These are phyloP conservation scores for Xestoiulus laeticollis DNA, from an alignment of 2,888 invertebrate genomes.

Conservation along the genomic window DNA sequence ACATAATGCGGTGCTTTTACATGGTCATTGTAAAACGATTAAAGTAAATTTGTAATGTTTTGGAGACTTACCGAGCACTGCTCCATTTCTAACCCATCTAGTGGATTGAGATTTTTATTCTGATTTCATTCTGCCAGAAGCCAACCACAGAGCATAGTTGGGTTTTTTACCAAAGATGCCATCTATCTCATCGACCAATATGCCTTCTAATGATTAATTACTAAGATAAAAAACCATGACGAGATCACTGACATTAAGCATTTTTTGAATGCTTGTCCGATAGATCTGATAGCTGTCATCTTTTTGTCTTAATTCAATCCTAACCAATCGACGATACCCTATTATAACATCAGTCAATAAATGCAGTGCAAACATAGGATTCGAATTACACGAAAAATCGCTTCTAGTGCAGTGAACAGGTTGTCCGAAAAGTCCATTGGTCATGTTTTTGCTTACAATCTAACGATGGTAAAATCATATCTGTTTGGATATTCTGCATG, in stretches of 20 bases:
- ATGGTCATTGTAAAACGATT: too few relatives aligned
- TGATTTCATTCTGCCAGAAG: background rate
- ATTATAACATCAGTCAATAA: constrained; percentile 33
- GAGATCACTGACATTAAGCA: constrained; percentile 42
- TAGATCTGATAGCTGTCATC: background rate
- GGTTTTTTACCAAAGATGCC: background rate
- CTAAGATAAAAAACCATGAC: constrained; percentile 30
- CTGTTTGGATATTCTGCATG: too few relatives aligned
- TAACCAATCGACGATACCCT: background rate
- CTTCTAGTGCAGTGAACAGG: background rate
- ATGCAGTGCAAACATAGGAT: background rate
- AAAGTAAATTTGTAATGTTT: background rate
- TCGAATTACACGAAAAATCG: background rate
- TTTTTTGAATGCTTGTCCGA: constrained; percentile 17
- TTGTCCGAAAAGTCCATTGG: background rate
- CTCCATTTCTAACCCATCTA: background rate
- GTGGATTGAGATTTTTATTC: background rate
- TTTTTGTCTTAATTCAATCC: constrained; percentile 33
- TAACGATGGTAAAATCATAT: too few relatives aligned
- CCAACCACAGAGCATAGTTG: background rate
- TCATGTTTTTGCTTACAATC: too few relatives aligned
- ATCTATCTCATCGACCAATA: background rate
- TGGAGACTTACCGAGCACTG: background rate
- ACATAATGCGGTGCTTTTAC: too few relatives aligned
- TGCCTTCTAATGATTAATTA: constrained; percentile 42